Evolutionary conservation across 2,888 invertebrate species (phyloP).

Genomic region (Yponomeuta sedellus): DNA sequence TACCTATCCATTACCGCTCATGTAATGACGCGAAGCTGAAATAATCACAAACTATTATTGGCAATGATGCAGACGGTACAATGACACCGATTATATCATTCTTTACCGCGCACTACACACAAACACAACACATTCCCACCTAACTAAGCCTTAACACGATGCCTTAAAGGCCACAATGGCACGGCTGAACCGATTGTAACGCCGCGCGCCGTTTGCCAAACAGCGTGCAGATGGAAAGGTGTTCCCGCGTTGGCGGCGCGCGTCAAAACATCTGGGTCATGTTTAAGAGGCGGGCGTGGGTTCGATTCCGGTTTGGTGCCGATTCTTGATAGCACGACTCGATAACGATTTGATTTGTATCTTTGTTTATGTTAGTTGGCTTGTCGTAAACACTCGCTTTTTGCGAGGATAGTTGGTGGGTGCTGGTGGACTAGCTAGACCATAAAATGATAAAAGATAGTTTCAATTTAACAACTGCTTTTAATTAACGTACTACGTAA

Average conservation of each 20-base stretch:
- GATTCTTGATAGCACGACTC: conserved; percentile 2
- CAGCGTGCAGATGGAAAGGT: conserved; percentile 26
- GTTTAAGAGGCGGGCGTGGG: conserved; percentile 34
- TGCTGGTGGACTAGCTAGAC: too few relatives aligned
- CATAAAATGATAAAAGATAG: too few relatives aligned
- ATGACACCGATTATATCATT: conserved; percentile 10
- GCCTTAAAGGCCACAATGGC: background rate
- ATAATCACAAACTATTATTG: conserved; percentile 3
- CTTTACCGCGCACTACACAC: background rate
- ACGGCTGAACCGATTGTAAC: background rate
- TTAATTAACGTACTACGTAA: too few relatives aligned
- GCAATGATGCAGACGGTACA: conserved; percentile 7
- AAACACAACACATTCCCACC: background rate
- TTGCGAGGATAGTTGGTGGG: background rate
- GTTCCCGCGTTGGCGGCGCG: conserved; percentile 41
- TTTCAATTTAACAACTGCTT: too few relatives aligned
- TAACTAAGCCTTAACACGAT: background rate
- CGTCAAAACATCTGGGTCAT: conserved; percentile 43
- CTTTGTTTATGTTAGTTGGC: background rate
- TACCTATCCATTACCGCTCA: background rate
- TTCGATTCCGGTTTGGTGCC: conserved; percentile 12
- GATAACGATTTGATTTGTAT: conserved; percentile 5
- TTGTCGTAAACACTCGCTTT: background rate
- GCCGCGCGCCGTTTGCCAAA: background rate
- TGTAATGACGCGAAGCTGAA: background rate